Conservation (phyloP, 2,888 invertebrate species). For the Muschampia plurimacula region DNA sequence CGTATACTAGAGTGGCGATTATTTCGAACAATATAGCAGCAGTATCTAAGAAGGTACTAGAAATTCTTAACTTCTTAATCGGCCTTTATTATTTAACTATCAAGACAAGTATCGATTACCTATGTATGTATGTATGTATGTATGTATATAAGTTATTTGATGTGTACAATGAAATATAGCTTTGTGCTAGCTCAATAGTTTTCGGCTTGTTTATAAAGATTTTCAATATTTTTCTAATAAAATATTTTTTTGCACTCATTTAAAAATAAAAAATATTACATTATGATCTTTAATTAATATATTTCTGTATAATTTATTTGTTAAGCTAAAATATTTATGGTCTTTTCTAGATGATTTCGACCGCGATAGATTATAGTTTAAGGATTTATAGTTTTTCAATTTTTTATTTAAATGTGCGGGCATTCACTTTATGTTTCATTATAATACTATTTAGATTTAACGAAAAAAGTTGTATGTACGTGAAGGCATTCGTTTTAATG, state of each 20-base stretch:
- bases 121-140: background rate
- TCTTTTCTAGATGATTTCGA: background rate
- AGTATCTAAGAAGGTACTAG: background rate
- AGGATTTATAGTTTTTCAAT: background rate
- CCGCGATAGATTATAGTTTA: background rate
- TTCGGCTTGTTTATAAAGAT: slow-evolving; percentile 10
- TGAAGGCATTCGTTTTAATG: background rate
- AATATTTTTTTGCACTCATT: slow-evolving; percentile 17
- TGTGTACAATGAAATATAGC: background rate
- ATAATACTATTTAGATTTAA: background rate
- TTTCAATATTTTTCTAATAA: slow-evolving; percentile 22
- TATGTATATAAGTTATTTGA: background rate
- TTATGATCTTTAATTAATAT: background rate
- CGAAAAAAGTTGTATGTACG: too few relatives aligned
- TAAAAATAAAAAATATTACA: background rate
- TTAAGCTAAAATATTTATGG: background rate
- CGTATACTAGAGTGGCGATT: too few relatives aligned
- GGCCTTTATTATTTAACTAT: background rate
- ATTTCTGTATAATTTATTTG: slow-evolving; percentile 17
- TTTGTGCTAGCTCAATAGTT: slow-evolving; percentile 3
- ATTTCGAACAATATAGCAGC: too few relatives aligned
- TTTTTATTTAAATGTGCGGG: slow-evolving; percentile 4
- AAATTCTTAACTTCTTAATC: background rate
- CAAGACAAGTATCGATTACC: background rate
- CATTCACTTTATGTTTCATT: background rate